Evolutionary conservation across 2,113 vertebrate genomes (phyloP), one percentile per base, ranked within the genome.

Genomic region (Corythaixoides concolor): DNA sequence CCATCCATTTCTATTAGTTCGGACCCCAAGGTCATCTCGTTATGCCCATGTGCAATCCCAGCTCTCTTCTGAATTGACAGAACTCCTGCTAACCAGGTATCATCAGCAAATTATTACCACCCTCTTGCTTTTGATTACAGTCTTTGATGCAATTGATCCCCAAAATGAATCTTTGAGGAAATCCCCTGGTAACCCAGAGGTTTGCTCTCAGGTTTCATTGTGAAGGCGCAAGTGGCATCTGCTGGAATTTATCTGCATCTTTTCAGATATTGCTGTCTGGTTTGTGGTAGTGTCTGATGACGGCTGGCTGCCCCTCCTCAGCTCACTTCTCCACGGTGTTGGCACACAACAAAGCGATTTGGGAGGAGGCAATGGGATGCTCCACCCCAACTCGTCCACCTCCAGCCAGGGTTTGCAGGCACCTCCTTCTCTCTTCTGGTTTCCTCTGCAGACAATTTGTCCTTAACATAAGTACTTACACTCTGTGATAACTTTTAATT

Each of bases 21-120:
- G 88, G 84, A 79, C 84, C 93, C 89, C 69, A 88, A 93, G 87
- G 96, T 95, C 93, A 82, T 49, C 69, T 72, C 60, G 33, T 92
- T 95, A 93, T 91, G 93, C 75, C 53, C 68, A 24, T 82, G 69
- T 66, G 66, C 82, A 76, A 53, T 66, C 69, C 19, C 41, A 60
- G 37, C 67, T 95, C 84, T 91, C 47, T 70, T 85, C 77, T 92
- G 87, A 96, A 92, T 73, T 91, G 84, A 72, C 93, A 89, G 70
- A 83, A 73, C 41, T 85, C 62, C 68, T 80, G 76, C 84, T 96
- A 93, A 89, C 58, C 56, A 88, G 73, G 69, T 82, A 49, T 91
- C 87, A 82, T 72, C 89, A 76, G 62, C 58, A 79, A 73, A 82
- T 80, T 88, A 76, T 91, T 93, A 50, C 33, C 14, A 6, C 49